Evolutionary conservation across 2,888 invertebrate genomes (phyloP).

Genomic region (Lepidochitona cinerea): DNA sequence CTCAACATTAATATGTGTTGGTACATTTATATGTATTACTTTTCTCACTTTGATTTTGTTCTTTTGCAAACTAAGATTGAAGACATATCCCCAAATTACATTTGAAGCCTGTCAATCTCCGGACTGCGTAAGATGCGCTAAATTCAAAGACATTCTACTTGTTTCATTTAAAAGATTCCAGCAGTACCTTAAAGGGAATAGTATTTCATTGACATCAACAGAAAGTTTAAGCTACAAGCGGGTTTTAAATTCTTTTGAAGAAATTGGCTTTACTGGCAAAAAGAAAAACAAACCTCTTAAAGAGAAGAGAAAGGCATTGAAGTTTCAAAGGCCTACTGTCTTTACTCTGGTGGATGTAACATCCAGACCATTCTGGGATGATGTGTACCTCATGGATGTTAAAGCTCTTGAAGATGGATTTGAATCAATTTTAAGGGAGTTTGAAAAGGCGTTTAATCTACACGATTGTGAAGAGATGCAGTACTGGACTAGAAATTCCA

Average conservation of each 20-base stretch:
- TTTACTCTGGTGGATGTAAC: slow-evolving; percentile 20
- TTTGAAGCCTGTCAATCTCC: slow-evolving; percentile 34
- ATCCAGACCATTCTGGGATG: slow-evolving; percentile 12
- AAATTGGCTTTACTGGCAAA: background rate
- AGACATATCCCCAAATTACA: too few relatives aligned
- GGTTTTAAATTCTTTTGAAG: background rate
- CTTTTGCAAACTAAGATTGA: too few relatives aligned
- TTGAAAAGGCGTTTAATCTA: slow-evolving; percentile 14
- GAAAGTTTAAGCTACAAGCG: background rate
- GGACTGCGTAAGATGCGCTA: slow-evolving; percentile 50
- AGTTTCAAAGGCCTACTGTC: slow-evolving; percentile 36
- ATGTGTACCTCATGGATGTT: slow-evolving; percentile 19
- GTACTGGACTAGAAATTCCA: slow-evolving; percentile 56
- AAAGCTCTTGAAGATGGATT: slow-evolving; percentile 16
- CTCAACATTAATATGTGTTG: too few relatives aligned
- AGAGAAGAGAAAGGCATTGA: background rate
- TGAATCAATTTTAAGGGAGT: slow-evolving; percentile 34
- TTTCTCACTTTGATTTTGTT: too few relatives aligned
- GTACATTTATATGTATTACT: too few relatives aligned
- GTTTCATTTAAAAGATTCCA: slow-evolving; percentile 2
- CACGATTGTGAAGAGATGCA: slow-evolving; percentile 3
- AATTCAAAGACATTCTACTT: slow-evolving; percentile 24
- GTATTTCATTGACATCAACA: background rate
- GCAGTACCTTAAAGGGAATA: background rate
- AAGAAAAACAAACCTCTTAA: background rate